These are phyloP conservation scores for Adelosebastes latens DNA, from an alignment of 2,797 vertebrate species.

Conservation along the genomic window DNA sequence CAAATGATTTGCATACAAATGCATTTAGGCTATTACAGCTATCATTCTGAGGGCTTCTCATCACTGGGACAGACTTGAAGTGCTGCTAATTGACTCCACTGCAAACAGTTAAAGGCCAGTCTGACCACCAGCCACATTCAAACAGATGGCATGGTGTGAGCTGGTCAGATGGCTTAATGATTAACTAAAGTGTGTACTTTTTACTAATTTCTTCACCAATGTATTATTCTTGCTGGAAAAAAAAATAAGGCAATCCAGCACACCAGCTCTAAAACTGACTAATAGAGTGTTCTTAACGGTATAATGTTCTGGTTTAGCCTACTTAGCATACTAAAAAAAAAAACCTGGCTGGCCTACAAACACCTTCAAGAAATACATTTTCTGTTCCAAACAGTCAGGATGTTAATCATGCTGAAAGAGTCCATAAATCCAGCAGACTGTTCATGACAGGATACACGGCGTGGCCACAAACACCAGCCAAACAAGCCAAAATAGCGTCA, in stretches of 20 bases:
- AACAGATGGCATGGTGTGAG: neutral
- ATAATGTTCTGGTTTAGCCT: neutral
- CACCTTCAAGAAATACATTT: slow-evolving; percentile 1
- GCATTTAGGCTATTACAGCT: neutral
- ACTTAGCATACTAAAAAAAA: neutral
- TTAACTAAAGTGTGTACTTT: neutral
- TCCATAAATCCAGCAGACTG: neutral
- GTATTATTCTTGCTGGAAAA: neutral
- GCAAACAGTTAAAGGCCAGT: neutral
- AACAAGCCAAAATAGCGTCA: neutral
- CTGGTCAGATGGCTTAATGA: neutral
- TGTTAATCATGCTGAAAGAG: neutral
- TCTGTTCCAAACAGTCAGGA: slow-evolving; percentile 1
- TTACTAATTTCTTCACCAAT: neutral
- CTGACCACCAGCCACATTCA: neutral
- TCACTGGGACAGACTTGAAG: slow-evolving; percentile 16
- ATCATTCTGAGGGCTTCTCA: neutral
- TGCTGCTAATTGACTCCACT: neutral
- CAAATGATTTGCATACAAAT: slow-evolving; percentile 7
- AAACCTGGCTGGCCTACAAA: neutral
- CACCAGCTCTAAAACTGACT: neutral
- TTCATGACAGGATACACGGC: neutral
- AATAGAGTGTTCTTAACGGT: neutral
- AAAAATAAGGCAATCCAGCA: neutral
- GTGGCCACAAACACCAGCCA: neutral